Evolutionary conservation across 64 coral and sea anemone species (phyloP), one percentile per base, ranked within the genome.

Genomic region (Porites australiensis): DNA sequence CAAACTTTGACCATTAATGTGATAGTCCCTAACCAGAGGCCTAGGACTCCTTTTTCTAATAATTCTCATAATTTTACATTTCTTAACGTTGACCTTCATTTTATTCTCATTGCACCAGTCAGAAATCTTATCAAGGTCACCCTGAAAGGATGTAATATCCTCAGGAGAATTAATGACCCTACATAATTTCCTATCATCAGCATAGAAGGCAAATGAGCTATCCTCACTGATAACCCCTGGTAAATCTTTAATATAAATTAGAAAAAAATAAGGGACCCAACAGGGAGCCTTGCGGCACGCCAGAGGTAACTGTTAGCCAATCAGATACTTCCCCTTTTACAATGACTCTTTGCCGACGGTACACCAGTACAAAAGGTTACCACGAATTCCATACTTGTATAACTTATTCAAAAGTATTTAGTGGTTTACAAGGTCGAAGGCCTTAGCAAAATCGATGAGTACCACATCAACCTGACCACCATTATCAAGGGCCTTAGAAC

Each of bases 391-490:
- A 75, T 89, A 89, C 70, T 75, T 75, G 18, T 89, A 74, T n/a
- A 77, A 55, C 70, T 89, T 76, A 61, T 52, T 58, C 87, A 75
- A 47, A 64, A 84, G 57, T n/a, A 61, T 61, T 0, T 6, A n/a
- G 18, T 84, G 81, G 23, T 61, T 61, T 16, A 64, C 81, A 37
- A 66, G 10, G 62, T 84, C 81, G 81, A 84, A 84, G 20, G 81
- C 81, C 54, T 84, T 84, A 66, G 81, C 81, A 66, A 83, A 83
- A 20, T 84, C 81, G 21, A 84, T 61, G 37, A 84, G 76, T 75
- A 77, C 87, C 48, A 89, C 87, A 77, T 89, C 70, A 18, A 89
- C 87, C 74, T 89, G 87, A 51, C 87, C 87, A 89, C 43, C 13
- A 48, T 75, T 77, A 45, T 76, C 73, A 52, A 89, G 70, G 61